A percentile compares a stretch with the other conserved stretches of the same genome.
Evolutionary conservation across 2,113 vertebrate genomes (phyloP).

Genomic region (Siniperca chuatsi): DNA sequence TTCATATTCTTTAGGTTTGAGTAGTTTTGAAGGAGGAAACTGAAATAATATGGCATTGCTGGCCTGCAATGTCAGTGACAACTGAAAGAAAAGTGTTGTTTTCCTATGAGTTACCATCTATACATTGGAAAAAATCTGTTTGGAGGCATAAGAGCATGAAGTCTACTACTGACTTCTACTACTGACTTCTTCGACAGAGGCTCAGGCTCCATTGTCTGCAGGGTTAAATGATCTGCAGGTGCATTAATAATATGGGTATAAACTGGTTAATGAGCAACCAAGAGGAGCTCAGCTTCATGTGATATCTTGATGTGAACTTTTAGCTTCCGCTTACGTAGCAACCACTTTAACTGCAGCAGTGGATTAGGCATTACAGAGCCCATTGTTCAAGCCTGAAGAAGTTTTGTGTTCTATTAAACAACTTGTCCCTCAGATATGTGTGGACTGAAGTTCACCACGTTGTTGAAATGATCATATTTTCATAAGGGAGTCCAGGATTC

Average conservation of each 20-base stretch:
- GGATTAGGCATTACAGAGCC: constrained; percentile 70
- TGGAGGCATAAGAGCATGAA: too few relatives aligned
- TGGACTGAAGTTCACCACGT: background rate
- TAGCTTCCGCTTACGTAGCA: constrained; percentile 65
- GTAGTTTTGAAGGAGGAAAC: background rate
- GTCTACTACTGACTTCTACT: background rate
- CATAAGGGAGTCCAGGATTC: constrained; percentile 48
- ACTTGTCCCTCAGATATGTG: constrained; percentile 39
- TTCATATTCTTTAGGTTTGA: background rate
- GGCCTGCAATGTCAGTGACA: background rate
- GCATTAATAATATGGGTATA: constrained; percentile 31
- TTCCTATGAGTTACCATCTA: background rate
- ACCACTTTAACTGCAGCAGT: constrained; percentile 46
- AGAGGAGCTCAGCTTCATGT: constrained; percentile 56
- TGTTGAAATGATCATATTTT: constrained; percentile 14
- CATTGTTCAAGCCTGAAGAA: constrained; percentile 42
- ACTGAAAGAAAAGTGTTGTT: background rate
- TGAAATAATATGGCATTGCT: background rate
- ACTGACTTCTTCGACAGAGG: background rate
- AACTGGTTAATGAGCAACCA: constrained; percentile 80
- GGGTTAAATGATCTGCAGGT: constrained; percentile 26
- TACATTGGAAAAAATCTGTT: too few relatives aligned
- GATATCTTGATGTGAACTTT: constrained; percentile 71
- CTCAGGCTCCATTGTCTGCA: background rate
- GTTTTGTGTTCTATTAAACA: background rate